phyloP scores from a whole-genome alignment of 2,888 invertebrate species.

The Archaeoteleia sp. region DNA sequence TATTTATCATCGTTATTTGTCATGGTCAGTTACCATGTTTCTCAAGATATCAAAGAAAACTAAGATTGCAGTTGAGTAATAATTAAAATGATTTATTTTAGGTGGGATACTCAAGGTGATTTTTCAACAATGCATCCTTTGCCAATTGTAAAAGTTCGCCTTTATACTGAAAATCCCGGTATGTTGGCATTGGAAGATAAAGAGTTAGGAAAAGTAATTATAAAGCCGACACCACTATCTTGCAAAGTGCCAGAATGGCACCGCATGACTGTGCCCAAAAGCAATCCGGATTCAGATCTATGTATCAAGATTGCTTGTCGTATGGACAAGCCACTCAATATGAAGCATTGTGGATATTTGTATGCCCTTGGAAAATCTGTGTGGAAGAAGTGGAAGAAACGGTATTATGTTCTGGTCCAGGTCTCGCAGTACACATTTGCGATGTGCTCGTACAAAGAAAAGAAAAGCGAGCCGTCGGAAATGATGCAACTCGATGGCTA shows the following conservation, averaged over 20 bases:
- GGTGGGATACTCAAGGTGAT: slow-evolving; percentile 99
- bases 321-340: slow-evolving; percentile 99
- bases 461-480: slow-evolving; percentile 99
- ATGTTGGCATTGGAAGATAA: slow-evolving; percentile 99
- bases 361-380: slow-evolving; percentile 96
- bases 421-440: slow-evolving; percentile 99
- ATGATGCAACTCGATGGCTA: slow-evolving; percentile 99
- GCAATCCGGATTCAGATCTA: slow-evolving; percentile 95
- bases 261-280: slow-evolving; percentile 96
- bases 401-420: slow-evolving; percentile 98
- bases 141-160: slow-evolving; percentile 97
- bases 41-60: too few relatives aligned
- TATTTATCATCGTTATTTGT: too few relatives aligned
- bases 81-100: slow-evolving; percentile 66
- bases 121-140: slow-evolving; percentile 98
- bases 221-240: slow-evolving; percentile 90
- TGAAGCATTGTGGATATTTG: slow-evolving; percentile 98
- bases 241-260: slow-evolving; percentile 98
- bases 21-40: too few relatives aligned
- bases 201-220: slow-evolving; percentile 94
- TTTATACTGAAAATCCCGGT: slow-evolving; percentile 98
- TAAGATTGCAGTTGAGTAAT: too few relatives aligned
- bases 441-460: slow-evolving; percentile 99
- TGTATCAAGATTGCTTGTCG: slow-evolving; percentile 97
- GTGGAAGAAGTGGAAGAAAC: slow-evolving; percentile 99